These are phyloP conservation scores for Antechinus stuartii DNA, from an alignment of 2,113 vertebrate species.

Conservation along the genomic window DNA sequence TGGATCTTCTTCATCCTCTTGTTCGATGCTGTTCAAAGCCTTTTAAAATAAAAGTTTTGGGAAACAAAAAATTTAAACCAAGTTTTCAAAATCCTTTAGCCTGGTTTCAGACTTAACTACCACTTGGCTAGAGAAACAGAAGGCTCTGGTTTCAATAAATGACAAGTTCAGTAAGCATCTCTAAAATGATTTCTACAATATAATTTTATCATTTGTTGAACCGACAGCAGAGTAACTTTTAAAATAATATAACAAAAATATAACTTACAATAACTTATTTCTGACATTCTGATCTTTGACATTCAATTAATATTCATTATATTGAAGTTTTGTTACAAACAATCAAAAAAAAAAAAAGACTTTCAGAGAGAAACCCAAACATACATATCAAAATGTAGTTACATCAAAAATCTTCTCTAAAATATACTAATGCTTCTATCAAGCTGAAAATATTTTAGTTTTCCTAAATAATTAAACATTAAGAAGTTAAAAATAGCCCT, in stretches of 20 bases:
- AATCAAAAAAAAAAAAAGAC: not conserved
- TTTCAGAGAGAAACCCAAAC: not conserved
- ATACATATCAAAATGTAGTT: not conserved
- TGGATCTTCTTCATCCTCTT: slow-evolving; percentile 79
- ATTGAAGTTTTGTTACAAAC: not conserved
- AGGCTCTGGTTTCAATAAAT: not conserved
- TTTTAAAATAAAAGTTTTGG: slow-evolving; percentile 69
- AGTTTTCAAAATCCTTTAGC: not conserved
- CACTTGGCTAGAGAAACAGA: not conserved
- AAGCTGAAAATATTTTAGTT: not conserved
- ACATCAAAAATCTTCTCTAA: not conserved
- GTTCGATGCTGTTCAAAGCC: slow-evolving; percentile 93
- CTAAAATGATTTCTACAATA: not conserved
- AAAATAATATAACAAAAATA: not conserved
- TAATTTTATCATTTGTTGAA: not conserved
- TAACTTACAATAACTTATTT: not conserved
- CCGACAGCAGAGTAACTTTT: not conserved
- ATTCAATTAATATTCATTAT: not conserved
- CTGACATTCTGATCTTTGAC: not conserved
- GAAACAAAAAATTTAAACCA: slow-evolving; percentile 38
- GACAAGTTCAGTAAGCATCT: not conserved
- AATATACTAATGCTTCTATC: not conserved
- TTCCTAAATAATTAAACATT: not conserved
- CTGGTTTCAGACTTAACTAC: not conserved
- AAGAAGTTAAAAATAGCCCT: not conserved